Evolutionary conservation across 92 coral and sea anemone species (phyloP), one percentile per base, ranked within the genome.

Genomic region (Actinernus sp.): DNA sequence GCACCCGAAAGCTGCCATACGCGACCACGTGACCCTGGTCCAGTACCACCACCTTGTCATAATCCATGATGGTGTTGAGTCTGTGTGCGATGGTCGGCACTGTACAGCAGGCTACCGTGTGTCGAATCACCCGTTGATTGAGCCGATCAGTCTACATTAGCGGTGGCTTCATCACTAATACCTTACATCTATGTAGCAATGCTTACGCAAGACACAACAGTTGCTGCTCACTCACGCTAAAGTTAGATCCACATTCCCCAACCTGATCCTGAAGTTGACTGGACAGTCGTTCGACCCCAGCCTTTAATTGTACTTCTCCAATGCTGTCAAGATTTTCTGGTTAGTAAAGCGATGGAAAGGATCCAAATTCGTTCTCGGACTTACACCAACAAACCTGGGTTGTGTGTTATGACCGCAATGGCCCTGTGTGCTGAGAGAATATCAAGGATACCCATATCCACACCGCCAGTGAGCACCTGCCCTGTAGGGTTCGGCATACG

Each of bases 401-500:
- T 16, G 26, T 61, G 69, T 43, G 50, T 41, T 61, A n/a, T n/a
- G n/a, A n/a, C n/a, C n/a, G n/a, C n/a, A n/a, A n/a, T n/a, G n/a
- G n/a, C n/a, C n/a, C n/a, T 61, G 69, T 1, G 46, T 45, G 19
- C 46, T 41, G 14, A 61, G 17, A n/a, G n/a, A n/a, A n/a, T n/a
- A n/a, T n/a, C n/a, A n/a, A 4, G n/a, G n/a, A 14, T 41, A 43
- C 52, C 69, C 3, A 61, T 53, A 38, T 61, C 57, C 27, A 50
- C 25, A 22, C 57, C 57, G 25, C 27, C 69, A 28, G 46, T 43
- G 38, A 61, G 7, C 29, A 61, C 55, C 13, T 41, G 40, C 4
- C 69, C 69, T 43, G 43, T 18, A 43, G 69, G 55, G 33, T 61
- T 55, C 11, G 69, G 69, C 54, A 61, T 61, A 30, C 69, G 69